Base-by-base conservation (phyloP, 2,888 invertebrate genomes). In the Leptinotarsa tumamoca region DNA sequence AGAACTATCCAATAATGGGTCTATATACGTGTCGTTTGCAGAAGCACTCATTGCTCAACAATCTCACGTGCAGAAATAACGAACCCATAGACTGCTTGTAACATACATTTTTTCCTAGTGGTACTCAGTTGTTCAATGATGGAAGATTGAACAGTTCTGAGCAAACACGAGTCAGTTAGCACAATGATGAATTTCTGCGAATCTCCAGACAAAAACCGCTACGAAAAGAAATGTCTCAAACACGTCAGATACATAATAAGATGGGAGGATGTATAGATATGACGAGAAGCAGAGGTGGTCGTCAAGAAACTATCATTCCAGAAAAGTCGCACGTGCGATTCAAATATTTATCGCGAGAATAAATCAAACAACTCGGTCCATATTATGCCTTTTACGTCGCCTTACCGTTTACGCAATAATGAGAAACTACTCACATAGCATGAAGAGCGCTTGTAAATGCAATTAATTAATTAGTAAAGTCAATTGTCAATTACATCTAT, bases 401-500 rank as follows among this genome's bases (percentile, higher is more conserved):
- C 79, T 79, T 75, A 68, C 81, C 83, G 81, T 84, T 84, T 84
- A 80, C 74, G 83, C 78, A 79, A 82, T 83, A 83, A 84, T 81
- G 82, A 83, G 81, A 84, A 79, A 80, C 82, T 75, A 82, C 82
- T 83, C 82, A 81, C 84, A 83, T 84, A 81, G 79, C 80, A 78
- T 80, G 75, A 67, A 74, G 79, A 80, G 82, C 78, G 83, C 81
- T 84, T 82, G 84, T 81, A 82, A 80, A 82, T 81, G 83, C 83
- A 86, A 86, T 86, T 88, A 88, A 88, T 87, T 87, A 88, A 87
- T 88, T 88, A 88, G 86, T 84, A 86, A 86, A 85, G 85, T 87
- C 87, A 87, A 87, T 87, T 86, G 86, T 83, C 87, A 84, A 87
- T 88, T 87, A 87, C 84, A 83, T 86, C 84, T 85, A 82, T 84